A percentile compares a stretch with the other conserved stretches of the same genome.
Conservation (phyloP, 2,797 vertebrate genomes). For the Micropoecilia bifurca region DNA sequence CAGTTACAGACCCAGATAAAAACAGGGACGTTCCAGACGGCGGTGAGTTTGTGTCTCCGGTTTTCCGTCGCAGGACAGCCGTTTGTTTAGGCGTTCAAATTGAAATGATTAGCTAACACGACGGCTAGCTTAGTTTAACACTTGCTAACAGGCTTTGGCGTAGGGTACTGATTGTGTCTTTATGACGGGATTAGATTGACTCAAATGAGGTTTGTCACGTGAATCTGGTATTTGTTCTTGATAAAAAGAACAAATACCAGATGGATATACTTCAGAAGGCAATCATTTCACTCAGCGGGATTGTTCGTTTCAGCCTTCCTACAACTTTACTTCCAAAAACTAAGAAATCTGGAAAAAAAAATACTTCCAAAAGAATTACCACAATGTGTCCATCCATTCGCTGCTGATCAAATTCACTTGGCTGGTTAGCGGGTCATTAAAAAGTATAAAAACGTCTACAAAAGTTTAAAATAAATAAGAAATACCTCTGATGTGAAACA, state of each 20-base stretch:
- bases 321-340: neutral
- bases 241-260: too few species aligned
- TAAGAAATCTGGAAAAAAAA: too few species aligned
- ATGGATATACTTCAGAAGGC: neutral
- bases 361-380: too few species aligned
- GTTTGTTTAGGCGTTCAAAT: neutral
- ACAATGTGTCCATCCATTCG: neutral
- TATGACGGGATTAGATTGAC: neutral
- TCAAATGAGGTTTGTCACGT: neutral
- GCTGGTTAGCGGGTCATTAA: neutral
- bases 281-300: neutral
- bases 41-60: conserved; percentile 63
- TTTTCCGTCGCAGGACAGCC: neutral
- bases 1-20: conserved; percentile 80
- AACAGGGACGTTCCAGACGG: conserved; percentile 66
- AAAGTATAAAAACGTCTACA: neutral
- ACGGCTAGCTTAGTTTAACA: conserved; percentile 31
- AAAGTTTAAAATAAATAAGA: neutral
- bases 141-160: neutral
- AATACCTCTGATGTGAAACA: neutral
- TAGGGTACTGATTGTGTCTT: neutral
- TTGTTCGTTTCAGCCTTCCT: neutral
- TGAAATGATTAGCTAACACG: conserved; percentile 30
- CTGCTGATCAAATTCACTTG: neutral
- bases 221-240: neutral